phyloP scores from a whole-genome alignment of 64 coral and sea anemone species.

The Montipora capricornis region DNA sequence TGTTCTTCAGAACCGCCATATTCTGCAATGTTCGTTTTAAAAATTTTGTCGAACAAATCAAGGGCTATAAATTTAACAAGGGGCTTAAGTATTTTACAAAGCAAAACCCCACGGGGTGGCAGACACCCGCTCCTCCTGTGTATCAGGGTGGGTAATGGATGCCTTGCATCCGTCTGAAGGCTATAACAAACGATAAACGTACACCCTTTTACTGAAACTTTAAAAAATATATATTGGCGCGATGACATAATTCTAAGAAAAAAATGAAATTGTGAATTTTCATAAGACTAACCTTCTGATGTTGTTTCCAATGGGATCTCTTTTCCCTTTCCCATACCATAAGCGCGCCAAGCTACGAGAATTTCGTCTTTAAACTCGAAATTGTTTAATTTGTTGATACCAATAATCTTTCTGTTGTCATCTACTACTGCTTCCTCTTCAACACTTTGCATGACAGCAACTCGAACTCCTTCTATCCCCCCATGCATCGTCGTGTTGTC shows the following conservation, averaged over 20 bases:
- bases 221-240: background rate
- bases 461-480: constrained; percentile 26
- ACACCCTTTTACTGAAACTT: background rate
- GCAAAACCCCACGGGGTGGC: too few species aligned
- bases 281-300: background rate
- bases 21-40: too few species aligned
- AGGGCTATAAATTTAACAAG: background rate
- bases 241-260: background rate
- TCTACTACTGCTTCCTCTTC: background rate
- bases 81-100: background rate
- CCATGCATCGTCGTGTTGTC: background rate
- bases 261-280: background rate
- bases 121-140: too few species aligned
- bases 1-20: too few species aligned
- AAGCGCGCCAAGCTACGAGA: constrained; percentile 7
- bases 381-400: constrained; percentile 43
- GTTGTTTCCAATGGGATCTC: background rate
- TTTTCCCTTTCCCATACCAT: constrained; percentile 36
- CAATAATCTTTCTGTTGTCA: background rate
- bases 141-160: too few species aligned
- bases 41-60: background rate
- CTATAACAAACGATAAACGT: background rate
- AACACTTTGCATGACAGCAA: background rate
- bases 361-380: background rate
- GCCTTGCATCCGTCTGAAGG: too few species aligned